Evolutionary conservation across 2,113 vertebrate species (phyloP), one percentile per base, ranked within the genome.

Genomic region (Hippoglossus stenolepis): DNA sequence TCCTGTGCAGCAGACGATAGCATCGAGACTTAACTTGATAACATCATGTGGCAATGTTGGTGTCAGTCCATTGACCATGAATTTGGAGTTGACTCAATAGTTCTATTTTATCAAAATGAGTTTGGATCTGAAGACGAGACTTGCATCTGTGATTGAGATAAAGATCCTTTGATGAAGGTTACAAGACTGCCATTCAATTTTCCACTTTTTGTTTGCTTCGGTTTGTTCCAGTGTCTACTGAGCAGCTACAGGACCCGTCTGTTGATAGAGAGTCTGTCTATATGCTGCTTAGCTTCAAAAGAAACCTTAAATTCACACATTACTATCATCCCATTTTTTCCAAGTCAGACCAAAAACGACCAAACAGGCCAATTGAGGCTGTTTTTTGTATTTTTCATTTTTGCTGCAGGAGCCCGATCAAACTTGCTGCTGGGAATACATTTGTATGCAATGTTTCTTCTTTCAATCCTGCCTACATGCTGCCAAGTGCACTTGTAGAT

Each of bases 391-490:
- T 43, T 43, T 12, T 43, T 54, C 8, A 61, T 78, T 49, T 61
- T 59, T 40, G 24, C 15, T 47, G 3, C 51, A 26, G 67, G 26
- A 61, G 49, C 3, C n/a, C 58, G 24, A 78, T 64, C 58, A 72
- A 43, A 62, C 45, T 0, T 24, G 69, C 64, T 49, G 38, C 70
- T 72, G 38, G 40, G 53, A 84, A 77, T 23, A 17, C 47, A 62
- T 31, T 84, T 63, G 28, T 60, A 71, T 65, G 70, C 76, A 61
- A 71, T 64, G 24, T 70, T 70, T 63, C 73, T 74, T 81, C n/a
- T 73, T 78, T 72, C 73, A 67, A 60, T 54, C 35, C 72, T 61
- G 74, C 87, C 81, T 79, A 84, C 72, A 76, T 65, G 40, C 65
- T 70, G 72, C 73, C 84, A 85, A 26, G 76, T 75, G 59, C 15